These are phyloP conservation scores for Eulithis prunata DNA, from an alignment of 2,888 invertebrate genomes.

Conservation along the genomic window DNA sequence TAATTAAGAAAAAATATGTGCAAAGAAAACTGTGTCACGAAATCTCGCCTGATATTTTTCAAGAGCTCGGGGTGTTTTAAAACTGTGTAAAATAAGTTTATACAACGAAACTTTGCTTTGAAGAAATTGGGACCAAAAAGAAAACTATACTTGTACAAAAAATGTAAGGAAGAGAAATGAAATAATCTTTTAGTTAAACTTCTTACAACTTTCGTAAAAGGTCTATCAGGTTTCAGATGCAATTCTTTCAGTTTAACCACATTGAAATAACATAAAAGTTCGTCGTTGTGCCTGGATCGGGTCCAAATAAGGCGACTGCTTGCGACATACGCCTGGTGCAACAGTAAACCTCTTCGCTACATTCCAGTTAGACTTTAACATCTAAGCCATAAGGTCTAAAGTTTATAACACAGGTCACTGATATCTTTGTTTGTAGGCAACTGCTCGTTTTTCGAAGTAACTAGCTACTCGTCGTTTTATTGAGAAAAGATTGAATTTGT, in stretches of 20 bases:
- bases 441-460: conserved; percentile 67
- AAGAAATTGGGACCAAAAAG: neutral
- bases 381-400: conserved; percentile 50
- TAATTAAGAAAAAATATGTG: neutral
- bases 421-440: conserved; percentile 56
- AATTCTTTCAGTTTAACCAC: conserved; percentile 72
- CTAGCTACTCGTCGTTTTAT: conserved; percentile 70
- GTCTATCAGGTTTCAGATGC: conserved; percentile 55
- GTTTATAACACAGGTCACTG: conserved; percentile 42
- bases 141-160: neutral
- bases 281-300: conserved; percentile 70
- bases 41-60: neutral
- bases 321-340: conserved; percentile 73
- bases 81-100: neutral
- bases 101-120: conserved; percentile 1
- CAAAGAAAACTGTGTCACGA: neutral
- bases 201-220: conserved; percentile 41
- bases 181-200: conserved; percentile 12
- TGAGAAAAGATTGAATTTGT: conserved; percentile 71
- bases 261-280: conserved; percentile 82
- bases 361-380: conserved; percentile 44
- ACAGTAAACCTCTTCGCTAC: conserved; percentile 55
- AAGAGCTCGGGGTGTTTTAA: neutral
- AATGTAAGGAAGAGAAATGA: neutral
- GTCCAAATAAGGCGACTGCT: conserved; percentile 82